Evolutionary conservation across 1,140 invertebrate species (phyloP).

Genomic region (Brachionus rotundiformis): DNA sequence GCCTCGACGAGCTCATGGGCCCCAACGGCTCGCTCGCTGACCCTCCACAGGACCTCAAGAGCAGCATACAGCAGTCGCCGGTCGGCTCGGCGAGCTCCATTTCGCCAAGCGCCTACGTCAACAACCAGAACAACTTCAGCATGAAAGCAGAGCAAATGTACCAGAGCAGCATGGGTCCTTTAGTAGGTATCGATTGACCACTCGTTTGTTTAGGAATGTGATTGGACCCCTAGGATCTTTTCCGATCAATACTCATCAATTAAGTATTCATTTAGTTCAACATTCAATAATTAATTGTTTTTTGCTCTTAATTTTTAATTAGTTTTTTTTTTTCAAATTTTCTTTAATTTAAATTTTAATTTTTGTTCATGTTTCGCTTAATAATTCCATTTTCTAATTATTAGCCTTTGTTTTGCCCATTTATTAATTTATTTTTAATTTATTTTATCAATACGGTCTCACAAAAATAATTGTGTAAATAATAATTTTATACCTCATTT

Average conservation of each 20-base stretch:
- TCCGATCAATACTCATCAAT: neutral
- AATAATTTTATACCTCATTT: neutral
- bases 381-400: slow-evolving; percentile 15
- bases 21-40: neutral
- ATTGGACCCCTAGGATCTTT: neutral
- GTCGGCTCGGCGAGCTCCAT: neutral
- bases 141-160: slow-evolving; percentile 40
- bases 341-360: neutral
- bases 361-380: neutral
- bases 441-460: slow-evolving; percentile 18
- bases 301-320: neutral
- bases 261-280: slow-evolving; percentile 16
- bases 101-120: neutral
- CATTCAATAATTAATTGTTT: neutral
- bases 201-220: neutral
- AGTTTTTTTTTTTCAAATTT: neutral
- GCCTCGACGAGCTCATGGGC: slow-evolving; percentile 13
- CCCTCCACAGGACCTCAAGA: neutral
- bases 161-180: neutral
- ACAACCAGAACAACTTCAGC: neutral
- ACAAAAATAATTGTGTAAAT: slow-evolving; percentile 20
- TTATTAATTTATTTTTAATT: slow-evolving; percentile 38
- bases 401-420: neutral
- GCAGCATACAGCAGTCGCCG: neutral
- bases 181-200: slow-evolving; percentile 8